Evolutionary conservation across 1,140 invertebrate genomes (phyloP).

Genomic region (Nasonia vitripennis): DNA sequence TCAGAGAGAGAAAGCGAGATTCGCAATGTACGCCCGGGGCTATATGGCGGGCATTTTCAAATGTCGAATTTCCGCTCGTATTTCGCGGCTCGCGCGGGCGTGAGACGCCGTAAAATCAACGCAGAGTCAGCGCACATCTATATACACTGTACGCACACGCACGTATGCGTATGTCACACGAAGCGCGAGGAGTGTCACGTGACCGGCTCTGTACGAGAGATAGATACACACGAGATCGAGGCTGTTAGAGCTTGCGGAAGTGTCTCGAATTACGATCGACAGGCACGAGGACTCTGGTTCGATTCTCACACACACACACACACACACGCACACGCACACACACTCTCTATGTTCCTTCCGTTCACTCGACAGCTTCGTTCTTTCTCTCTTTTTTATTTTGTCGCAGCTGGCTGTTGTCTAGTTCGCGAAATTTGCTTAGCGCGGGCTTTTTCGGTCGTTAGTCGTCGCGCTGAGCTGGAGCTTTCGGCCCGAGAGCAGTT

Average conservation of each 20-base stretch:
- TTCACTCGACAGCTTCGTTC: background rate
- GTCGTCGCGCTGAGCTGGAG: background rate
- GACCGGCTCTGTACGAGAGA: background rate
- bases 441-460: background rate
- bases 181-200: background rate
- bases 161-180: background rate
- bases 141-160: background rate
- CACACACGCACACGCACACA: background rate
- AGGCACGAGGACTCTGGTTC: background rate
- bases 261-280: conserved; percentile 7
- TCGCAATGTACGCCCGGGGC: background rate
- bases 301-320: background rate
- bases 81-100: background rate
- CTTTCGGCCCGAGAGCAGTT: background rate
- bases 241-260: background rate
- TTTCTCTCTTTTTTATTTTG: background rate
- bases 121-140: background rate
- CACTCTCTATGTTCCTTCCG: background rate
- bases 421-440: background rate
- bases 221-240: background rate
- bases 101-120: background rate
- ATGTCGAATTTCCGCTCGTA: conserved; percentile 5
- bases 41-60: background rate
- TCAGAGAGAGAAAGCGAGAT: background rate
- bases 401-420: background rate